These are phyloP conservation scores for Helostoma temminkii DNA, from an alignment of 2,797 vertebrate species.

Conservation along the genomic window DNA sequence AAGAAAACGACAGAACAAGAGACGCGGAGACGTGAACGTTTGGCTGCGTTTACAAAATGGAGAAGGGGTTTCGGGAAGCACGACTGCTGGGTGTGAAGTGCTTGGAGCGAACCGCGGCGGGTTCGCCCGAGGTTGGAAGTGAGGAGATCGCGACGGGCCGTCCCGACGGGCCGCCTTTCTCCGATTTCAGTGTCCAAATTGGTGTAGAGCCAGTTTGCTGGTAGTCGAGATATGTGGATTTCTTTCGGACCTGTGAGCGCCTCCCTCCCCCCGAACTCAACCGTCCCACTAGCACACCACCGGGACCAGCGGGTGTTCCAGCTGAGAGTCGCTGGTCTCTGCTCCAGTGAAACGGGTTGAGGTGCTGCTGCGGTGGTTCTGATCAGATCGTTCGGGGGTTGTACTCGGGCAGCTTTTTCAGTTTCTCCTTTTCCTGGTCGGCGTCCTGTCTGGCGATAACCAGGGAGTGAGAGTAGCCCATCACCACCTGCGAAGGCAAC, in stretches of 20 bases:
- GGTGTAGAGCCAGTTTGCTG: conserved; percentile 48
- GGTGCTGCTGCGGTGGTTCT: conserved; percentile 16
- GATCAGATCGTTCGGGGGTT: conserved; percentile 94
- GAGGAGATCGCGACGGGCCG: conserved; percentile 27
- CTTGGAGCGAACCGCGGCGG: conserved; percentile 61
- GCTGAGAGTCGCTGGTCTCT: conserved; percentile 51
- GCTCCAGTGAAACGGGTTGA: conserved; percentile 48
- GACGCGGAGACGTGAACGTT: conserved; percentile 39
- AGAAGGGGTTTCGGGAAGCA: conserved; percentile 59
- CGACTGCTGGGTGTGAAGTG: conserved; percentile 67
- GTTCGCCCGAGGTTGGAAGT: conserved; percentile 40
- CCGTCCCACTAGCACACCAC: conserved; percentile 37
- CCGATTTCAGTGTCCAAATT: conserved; percentile 57
- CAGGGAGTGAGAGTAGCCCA: conserved; percentile 94
- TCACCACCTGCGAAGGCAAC: conserved; percentile 87
- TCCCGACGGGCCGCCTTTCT: conserved; percentile 16
- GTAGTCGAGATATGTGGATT: conserved; percentile 59
- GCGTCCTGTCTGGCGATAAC: conserved; percentile 92
- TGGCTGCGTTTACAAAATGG: conserved; percentile 69
- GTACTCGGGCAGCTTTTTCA: conserved; percentile 95
- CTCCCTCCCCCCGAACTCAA: conserved; percentile 48
- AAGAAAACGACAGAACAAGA: conserved; percentile 45
- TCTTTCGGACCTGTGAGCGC: conserved; percentile 28
- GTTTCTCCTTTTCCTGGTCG: conserved; percentile 89
- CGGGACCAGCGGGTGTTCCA: conserved; percentile 47